phyloP scores from a whole-genome alignment of 2,797 vertebrate species.

The Perodicticus potto region DNA sequence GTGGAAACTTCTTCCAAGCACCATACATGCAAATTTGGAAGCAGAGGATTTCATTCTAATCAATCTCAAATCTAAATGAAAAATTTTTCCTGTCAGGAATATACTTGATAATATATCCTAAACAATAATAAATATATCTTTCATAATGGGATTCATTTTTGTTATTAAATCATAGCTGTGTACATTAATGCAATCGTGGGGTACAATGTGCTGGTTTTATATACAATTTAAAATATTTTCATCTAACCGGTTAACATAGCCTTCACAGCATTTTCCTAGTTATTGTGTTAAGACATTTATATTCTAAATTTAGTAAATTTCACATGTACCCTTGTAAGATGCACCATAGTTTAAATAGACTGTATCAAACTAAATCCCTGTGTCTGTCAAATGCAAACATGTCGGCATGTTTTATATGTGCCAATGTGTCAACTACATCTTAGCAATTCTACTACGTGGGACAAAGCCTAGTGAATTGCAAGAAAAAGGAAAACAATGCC shows the following conservation, averaged over 20 bases:
- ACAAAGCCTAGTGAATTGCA: neutral
- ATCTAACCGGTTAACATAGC: too few relatives aligned
- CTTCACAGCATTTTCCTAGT: too few relatives aligned
- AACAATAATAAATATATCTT: neutral
- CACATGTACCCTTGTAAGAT: too few relatives aligned
- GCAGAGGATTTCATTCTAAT: slow-evolving; percentile 33
- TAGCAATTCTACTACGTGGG: neutral
- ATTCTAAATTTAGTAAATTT: too few relatives aligned
- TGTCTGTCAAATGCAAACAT: neutral
- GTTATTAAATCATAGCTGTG: too few relatives aligned
- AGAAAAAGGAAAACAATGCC: neutral
- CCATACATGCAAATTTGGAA: neutral
- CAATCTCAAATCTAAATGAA: slow-evolving; percentile 19
- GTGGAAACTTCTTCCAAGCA: neutral
- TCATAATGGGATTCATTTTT: neutral
- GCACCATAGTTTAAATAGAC: neutral
- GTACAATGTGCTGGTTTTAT: too few relatives aligned
- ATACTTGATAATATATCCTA: neutral
- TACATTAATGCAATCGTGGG: too few relatives aligned
- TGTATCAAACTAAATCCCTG: neutral
- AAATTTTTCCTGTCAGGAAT: neutral
- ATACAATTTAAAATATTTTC: too few relatives aligned
- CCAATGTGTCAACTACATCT: neutral
- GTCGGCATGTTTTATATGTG: neutral
- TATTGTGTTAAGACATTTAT: too few relatives aligned